A percentile compares a stretch with the other conserved stretches of the same genome.
Evolutionary conservation across 2,113 vertebrate species (phyloP).

Genomic region (Saguinus imperator): DNA sequence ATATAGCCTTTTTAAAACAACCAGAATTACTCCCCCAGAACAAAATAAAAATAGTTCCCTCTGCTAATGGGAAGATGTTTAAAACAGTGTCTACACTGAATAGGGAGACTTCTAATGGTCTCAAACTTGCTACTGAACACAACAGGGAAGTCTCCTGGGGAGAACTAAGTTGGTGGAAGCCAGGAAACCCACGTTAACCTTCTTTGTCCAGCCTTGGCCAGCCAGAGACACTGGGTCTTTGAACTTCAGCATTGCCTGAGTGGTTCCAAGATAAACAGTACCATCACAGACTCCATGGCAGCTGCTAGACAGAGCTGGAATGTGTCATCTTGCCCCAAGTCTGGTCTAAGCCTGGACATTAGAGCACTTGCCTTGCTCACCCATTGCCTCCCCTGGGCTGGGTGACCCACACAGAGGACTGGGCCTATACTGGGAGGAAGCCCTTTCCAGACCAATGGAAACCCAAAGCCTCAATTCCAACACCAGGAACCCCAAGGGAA

Average conservation of each 20-base stretch:
- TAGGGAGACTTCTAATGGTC: background rate
- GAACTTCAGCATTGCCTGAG: background rate
- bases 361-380: background rate
- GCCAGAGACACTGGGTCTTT: background rate
- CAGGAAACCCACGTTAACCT: background rate
- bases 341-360: background rate
- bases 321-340: too few relatives aligned
- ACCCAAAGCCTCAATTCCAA: background rate
- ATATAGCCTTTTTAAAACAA: background rate
- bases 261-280: background rate
- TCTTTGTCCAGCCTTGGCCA: background rate
- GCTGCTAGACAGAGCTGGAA: background rate
- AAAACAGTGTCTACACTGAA: background rate
- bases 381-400: fast-evolving
- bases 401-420: fast-evolving
- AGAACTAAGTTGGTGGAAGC: background rate
- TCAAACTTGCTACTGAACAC: background rate
- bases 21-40: background rate
- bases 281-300: background rate
- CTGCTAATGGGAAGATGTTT: background rate
- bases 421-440: fast-evolving
- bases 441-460: background rate
- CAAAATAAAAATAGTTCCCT: background rate
- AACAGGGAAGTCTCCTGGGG: background rate
- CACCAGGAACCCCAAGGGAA: background rate